These are phyloP conservation scores for Ligdia adustata DNA, from an alignment of 2,888 invertebrate species.

Conservation along the genomic window DNA sequence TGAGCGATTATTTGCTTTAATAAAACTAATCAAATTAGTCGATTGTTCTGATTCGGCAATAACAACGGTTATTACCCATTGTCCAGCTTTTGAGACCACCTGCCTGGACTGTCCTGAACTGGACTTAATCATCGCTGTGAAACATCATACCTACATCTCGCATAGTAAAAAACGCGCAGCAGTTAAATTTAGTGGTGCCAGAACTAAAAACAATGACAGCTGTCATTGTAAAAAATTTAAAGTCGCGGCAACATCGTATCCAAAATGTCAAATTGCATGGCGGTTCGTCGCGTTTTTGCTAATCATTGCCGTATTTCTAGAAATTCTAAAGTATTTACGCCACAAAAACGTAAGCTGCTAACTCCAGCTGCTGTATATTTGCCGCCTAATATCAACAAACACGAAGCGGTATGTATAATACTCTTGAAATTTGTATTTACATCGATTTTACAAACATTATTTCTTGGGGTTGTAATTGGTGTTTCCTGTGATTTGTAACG, in stretches of 20 bases:
- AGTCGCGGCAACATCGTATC: slow-evolving; percentile 38
- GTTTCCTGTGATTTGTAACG: slow-evolving; percentile 2
- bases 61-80: no score
- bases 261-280: slow-evolving; percentile 70
- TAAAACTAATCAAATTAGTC: no score
- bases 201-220: slow-evolving; percentile 1
- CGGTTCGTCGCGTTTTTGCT: slow-evolving; percentile 76
- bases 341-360: slow-evolving; percentile 42
- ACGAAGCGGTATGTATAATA: slow-evolving; percentile 41
- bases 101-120: no score
- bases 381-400: slow-evolving; percentile 33
- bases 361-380: slow-evolving; percentile 33
- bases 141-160: no score
- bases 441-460: slow-evolving; percentile 1
- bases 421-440: slow-evolving; percentile 24
- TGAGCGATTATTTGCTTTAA: no score
- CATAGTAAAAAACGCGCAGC: no score
- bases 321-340: slow-evolving; percentile 60
- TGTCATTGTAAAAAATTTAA: not conserved
- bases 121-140: no score
- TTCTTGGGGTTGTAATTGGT: slow-evolving; percentile 5
- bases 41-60: no score
- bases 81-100: no score
- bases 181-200: no score
- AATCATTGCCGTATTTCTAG: slow-evolving; percentile 73